Base-by-base conservation (phyloP, 37 sponge, comb jelly and placozoan genomes). In the Chondrilla cf. caribensis region DNA sequence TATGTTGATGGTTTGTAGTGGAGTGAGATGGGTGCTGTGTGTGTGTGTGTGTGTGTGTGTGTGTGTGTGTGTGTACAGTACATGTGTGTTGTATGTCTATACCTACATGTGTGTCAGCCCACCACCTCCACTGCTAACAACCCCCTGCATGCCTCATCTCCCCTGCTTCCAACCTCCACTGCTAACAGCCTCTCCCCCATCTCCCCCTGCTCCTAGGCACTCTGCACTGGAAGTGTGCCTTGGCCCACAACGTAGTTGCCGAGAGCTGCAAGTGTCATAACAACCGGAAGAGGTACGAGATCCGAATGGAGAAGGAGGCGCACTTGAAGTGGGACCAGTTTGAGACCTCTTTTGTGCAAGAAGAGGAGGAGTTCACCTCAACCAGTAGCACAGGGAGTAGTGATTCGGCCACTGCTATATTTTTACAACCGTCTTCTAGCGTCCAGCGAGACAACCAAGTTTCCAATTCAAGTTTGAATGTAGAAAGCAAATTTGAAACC, bases 271-370 rank as follows among this genome's bases (percentile, higher is more conserved):
- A 70, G 41, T 26, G 79, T 8, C 43, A 31, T 17, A 17, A 32
- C 1, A 44, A 47, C 5, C 40, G 58, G 40, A 78, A 82, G 38
- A 86, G 90, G 59, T 17, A 43, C 22, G 90, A 90, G 64, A 28
- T 90, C 2, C 70, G 60, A 38, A 41, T 90, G 58, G 58, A 8
- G 75, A 90, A 90, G 79, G 57, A 1, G 1, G 80, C 54, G 9
- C 60, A 54, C 0, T 0, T 71, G 7, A n/a, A 65, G 3, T 90
- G 90, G 90, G 29, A 17, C 18, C 1, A 18, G 22, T 75, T 37
- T 75, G 51, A 47, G 6, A n/a, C 15, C 18, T 21, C 2, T 15
- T n/a, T 24, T 75, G 73, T 19, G 14, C 24, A 39, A 25, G 51
- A 44, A 3, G 77, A 31, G 66, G 32, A 64, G 7, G 7, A 14